Conservation (phyloP, 1,140 invertebrate species). For the Monochamus saltuarius region DNA sequence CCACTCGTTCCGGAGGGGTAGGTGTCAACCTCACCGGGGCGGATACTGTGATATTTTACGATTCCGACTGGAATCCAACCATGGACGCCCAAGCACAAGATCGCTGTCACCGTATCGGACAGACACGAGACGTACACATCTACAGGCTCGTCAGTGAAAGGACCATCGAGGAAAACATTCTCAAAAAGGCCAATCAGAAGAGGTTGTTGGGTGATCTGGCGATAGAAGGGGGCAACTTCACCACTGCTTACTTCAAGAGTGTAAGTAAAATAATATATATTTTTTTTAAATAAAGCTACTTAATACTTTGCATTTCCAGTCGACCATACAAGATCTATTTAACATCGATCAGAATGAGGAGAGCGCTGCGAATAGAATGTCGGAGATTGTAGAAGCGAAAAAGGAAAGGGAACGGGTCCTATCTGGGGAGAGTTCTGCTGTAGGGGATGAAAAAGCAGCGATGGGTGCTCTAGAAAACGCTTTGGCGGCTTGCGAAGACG, state of each 20-base stretch:
- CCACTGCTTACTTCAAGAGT: slow-evolving; percentile 95
- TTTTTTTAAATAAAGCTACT: background rate
- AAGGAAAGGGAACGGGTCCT: slow-evolving; percentile 53
- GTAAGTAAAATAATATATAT: slow-evolving; percentile 56
- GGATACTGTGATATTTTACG: slow-evolving; percentile 99
- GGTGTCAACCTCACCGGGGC: slow-evolving; percentile 99
- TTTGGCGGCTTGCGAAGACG: slow-evolving; percentile 90
- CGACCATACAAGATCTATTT: slow-evolving; percentile 92
- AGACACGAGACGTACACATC: slow-evolving; percentile 99
- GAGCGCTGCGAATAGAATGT: slow-evolving; percentile 61
- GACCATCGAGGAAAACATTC: slow-evolving; percentile 98
- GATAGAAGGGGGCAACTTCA: slow-evolving; percentile 99
- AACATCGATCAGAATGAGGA: slow-evolving; percentile 71
- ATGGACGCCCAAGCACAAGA: slow-evolving; percentile 99
- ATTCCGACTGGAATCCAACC: slow-evolving; percentile 99
- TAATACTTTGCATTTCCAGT: slow-evolving; percentile 55
- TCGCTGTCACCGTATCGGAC: slow-evolving; percentile 97
- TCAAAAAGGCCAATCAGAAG: slow-evolving; percentile 99
- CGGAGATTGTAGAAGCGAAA: slow-evolving; percentile 58
- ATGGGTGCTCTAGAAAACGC: slow-evolving; percentile 77
- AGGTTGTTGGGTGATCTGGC: slow-evolving; percentile 93
- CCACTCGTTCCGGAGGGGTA: slow-evolving; percentile 96
- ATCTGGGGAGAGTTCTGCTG: slow-evolving; percentile 28
- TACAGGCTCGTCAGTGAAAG: slow-evolving; percentile 94
- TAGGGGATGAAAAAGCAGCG: slow-evolving; percentile 60